Evolutionary conservation across 2,888 invertebrate genomes (phyloP).

Genomic region (Chymomyza caudatula): DNA sequence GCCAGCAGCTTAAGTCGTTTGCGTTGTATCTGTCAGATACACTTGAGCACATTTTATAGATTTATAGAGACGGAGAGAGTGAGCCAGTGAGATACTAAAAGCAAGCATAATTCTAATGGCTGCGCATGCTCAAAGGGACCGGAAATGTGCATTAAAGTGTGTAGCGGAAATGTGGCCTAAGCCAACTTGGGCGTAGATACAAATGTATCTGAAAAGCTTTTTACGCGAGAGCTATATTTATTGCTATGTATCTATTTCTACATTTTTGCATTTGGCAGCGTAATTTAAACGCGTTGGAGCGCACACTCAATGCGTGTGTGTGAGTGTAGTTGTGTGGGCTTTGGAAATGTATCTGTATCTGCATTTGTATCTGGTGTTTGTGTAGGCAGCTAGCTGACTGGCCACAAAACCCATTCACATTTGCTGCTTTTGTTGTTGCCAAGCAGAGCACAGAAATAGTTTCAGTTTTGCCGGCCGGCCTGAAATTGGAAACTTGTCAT

Average conservation of each 20-base stretch:
- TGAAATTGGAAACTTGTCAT: conserved; percentile 63
- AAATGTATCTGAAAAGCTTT: conserved; percentile 43
- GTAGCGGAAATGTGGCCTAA: neutral
- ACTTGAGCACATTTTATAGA: conserved; percentile 12
- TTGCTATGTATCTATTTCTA: conserved; percentile 42
- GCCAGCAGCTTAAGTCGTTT: neutral
- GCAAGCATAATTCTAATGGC: conserved; percentile 50
- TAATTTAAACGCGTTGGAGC: conserved; percentile 42
- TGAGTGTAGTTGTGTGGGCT: conserved; percentile 34
- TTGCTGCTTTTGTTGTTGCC: conserved; percentile 59
- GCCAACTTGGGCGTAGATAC: conserved; percentile 46
- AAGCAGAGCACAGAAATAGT: conserved; percentile 67
- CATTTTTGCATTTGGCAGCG: conserved; percentile 42
- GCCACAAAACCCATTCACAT: neutral
- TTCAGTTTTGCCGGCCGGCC: conserved; percentile 4
- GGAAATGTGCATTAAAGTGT: conserved; percentile 47
- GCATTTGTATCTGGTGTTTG: conserved; percentile 14
- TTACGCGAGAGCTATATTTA: too few relatives aligned
- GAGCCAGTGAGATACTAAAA: conserved; percentile 19
- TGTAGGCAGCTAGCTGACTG: conserved; percentile 9
- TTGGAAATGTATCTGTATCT: conserved; percentile 50
- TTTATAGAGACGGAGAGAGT: neutral
- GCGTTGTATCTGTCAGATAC: conserved; percentile 31
- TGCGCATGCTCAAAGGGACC: conserved; percentile 64
- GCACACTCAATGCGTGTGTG: neutral